Percentiles rank a stretch among this genome's conserved stretches.
Evolutionary conservation across 2,797 vertebrate species (phyloP).

Genomic region (Triplophysa yarkandensis): DNA sequence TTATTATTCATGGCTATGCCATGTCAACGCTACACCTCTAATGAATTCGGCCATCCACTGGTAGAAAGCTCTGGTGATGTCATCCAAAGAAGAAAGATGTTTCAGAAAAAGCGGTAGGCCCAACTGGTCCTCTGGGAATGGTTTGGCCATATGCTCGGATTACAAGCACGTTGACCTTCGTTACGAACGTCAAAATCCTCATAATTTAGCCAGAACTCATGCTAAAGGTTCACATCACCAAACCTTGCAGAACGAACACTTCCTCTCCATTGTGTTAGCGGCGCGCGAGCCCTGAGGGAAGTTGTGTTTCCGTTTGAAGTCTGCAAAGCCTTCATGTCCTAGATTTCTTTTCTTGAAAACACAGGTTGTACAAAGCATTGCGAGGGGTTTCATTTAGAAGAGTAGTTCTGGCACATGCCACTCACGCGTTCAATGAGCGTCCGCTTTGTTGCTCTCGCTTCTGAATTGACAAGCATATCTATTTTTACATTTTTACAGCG

Average conservation of each 20-base stretch:
- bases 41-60: background rate
- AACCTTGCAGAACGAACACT: conserved; percentile 27
- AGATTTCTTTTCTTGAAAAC: conserved; percentile 41
- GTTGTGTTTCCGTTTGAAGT: conserved; percentile 42
- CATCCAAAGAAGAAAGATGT: background rate
- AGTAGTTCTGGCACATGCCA: conserved; percentile 17
- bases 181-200: background rate
- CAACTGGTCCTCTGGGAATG: background rate
- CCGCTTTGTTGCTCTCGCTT: background rate
- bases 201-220: background rate
- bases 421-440: background rate
- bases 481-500: background rate
- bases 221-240: background rate
- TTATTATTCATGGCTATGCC: background rate
- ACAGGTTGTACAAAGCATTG: conserved; percentile 33
- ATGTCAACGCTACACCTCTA: background rate
- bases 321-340: conserved; percentile 46
- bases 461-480: conserved; percentile 6
- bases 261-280: conserved; percentile 15
- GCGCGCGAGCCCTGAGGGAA: conserved; percentile 20
- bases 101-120: background rate
- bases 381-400: conserved; percentile 24
- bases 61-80: background rate
- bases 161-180: background rate
- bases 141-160: background rate